A percentile compares a stretch with the other conserved stretches of the same genome.
phyloP scores from a whole-genome alignment of 2,113 vertebrate species.

The Gorsachius goisagi region DNA sequence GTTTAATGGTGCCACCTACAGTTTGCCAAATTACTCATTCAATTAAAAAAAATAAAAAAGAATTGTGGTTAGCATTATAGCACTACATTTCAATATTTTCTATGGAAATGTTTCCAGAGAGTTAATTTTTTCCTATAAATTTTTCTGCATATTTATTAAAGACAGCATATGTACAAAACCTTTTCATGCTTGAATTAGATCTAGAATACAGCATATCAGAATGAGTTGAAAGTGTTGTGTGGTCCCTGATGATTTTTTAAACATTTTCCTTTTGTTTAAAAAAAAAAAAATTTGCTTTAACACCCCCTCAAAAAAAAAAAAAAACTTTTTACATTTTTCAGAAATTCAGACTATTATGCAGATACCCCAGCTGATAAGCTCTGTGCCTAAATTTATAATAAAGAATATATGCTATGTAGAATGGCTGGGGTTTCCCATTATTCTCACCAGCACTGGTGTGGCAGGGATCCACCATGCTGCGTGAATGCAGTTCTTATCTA shows the following conservation, averaged over 20 bases:
- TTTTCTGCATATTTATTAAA: neutral
- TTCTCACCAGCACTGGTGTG: neutral
- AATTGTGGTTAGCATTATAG: neutral
- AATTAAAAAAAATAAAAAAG: neutral
- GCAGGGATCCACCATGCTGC: neutral
- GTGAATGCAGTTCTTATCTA: neutral
- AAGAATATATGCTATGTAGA: neutral
- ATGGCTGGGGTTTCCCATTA: neutral
- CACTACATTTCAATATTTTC: neutral
- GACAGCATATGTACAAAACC: neutral
- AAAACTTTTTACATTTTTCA: neutral
- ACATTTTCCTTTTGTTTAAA: neutral
- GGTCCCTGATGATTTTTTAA: neutral
- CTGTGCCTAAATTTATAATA: neutral
- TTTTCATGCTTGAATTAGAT: neutral
- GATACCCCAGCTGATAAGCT: neutral
- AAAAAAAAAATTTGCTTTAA: neutral
- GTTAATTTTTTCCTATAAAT: rapidly evolving
- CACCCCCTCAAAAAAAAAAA: rapidly evolving
- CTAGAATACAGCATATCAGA: neutral
- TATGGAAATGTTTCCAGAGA: neutral
- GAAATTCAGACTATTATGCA: neutral
- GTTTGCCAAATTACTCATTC: neutral
- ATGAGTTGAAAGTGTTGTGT: neutral
- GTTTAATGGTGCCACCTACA: neutral